Evolutionary conservation across 1,140 invertebrate genomes (phyloP).

Genomic region (Drosophila ficusphila): DNA sequence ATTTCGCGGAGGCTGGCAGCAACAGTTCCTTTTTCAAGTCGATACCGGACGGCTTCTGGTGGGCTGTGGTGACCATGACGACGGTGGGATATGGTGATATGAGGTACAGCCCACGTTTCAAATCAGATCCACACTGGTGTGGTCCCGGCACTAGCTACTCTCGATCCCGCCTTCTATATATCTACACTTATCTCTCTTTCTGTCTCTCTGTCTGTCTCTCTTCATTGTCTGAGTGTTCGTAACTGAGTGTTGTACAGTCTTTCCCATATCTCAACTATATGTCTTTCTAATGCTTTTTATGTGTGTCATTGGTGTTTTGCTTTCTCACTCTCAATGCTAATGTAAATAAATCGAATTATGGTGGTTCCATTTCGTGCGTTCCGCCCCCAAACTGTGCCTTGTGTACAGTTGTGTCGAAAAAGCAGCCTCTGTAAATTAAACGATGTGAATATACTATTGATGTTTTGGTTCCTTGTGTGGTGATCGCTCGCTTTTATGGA

Average conservation of each 20-base stretch:
- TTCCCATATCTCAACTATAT: conserved; percentile 13
- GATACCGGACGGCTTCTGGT: conserved; percentile 99
- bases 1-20: conserved; percentile 98
- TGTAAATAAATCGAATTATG: conserved; percentile 21
- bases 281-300: conserved; percentile 13
- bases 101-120: conserved; percentile 88
- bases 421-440: conserved; percentile 23
- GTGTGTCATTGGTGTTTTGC: conserved; percentile 15
- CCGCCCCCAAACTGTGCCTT: neutral
- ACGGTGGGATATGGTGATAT: conserved; percentile 99
- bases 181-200: conserved; percentile 22
- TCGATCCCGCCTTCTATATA: conserved; percentile 21
- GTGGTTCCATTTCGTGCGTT: neutral
- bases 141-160: conserved; percentile 28
- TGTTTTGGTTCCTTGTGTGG: conserved; percentile 45
- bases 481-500: conserved; percentile 55
- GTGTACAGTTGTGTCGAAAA: conserved; percentile 24
- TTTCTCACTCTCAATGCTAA: conserved; percentile 8
- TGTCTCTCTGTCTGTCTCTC: conserved; percentile 17
- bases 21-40: conserved; percentile 99
- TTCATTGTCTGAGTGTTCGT: conserved; percentile 36
- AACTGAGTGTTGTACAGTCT: conserved; percentile 37
- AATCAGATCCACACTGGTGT: conserved; percentile 37
- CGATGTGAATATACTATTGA: conserved; percentile 38
- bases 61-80: conserved; percentile 99